A percentile compares a stretch with the other conserved stretches of the same genome.
These are phyloP conservation scores for Rostratula benghalensis DNA, from an alignment of 2,113 vertebrate genomes.

Conservation along the genomic window DNA sequence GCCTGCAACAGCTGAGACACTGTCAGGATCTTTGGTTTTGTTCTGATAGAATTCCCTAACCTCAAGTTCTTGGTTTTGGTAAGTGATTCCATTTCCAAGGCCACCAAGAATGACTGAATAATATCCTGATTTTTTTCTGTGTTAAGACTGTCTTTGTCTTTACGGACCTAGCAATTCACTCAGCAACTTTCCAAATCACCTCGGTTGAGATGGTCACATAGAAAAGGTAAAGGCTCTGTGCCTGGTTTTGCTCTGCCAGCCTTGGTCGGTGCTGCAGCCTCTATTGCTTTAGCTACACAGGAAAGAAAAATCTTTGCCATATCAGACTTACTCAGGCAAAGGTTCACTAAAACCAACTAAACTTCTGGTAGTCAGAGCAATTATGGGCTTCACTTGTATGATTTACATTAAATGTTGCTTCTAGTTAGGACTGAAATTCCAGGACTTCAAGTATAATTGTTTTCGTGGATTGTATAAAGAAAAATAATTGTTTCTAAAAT, in stretches of 20 bases:
- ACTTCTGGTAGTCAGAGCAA: neutral
- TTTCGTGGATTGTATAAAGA: neutral
- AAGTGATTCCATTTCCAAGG: neutral
- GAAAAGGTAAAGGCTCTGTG: neutral
- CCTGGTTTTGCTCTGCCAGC: neutral
- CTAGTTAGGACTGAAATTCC: neutral
- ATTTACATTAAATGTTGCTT: neutral
- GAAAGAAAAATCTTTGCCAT: neutral
- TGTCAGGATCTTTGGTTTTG: neutral
- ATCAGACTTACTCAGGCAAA: neutral
- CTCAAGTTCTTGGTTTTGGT: neutral
- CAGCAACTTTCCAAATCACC: fast-evolving
- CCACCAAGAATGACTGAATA: neutral
- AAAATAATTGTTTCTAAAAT: neutral
- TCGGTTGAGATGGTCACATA: neutral
- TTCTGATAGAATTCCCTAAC: neutral
- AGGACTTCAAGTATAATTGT: neutral
- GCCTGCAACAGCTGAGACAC: neutral
- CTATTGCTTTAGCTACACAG: neutral
- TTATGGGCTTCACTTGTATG: neutral
- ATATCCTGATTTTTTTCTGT: neutral
- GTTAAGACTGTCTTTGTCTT: neutral
- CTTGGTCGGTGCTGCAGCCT: neutral
- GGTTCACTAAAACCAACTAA: neutral
- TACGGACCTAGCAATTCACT: neutral